Conservation (phyloP, 2,888 invertebrate species). For the Brenthis hecate region DNA sequence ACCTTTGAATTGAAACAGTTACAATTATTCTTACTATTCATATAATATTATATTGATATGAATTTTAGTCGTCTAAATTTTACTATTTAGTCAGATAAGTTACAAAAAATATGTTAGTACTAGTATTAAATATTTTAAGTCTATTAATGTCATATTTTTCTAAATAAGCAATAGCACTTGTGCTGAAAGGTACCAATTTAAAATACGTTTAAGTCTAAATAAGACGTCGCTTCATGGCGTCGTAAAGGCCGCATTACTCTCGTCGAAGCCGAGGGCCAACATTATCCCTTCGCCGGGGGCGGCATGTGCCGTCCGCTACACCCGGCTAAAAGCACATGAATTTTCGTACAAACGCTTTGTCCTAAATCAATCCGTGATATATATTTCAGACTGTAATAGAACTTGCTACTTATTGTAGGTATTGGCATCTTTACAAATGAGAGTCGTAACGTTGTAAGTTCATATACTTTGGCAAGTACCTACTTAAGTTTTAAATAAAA, state of each 20-base stretch:
- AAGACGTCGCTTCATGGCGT: conserved; percentile 74
- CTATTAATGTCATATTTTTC: background rate
- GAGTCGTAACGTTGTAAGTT: too few relatives aligned
- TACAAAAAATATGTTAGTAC: background rate
- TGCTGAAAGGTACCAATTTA: conserved; percentile 78
- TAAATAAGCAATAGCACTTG: conserved; percentile 57
- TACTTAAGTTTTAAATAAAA: too few relatives aligned
- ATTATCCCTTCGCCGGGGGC: conserved; percentile 70
- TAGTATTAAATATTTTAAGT: background rate
- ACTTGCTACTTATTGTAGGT: conserved; percentile 12
- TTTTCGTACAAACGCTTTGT: conserved; percentile 31
- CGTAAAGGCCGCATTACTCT: conserved; percentile 78
- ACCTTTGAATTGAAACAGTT: conserved; percentile 32
- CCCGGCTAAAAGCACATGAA: conserved; percentile 36
- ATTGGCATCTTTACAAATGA: too few relatives aligned
- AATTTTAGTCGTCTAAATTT: too few relatives aligned
- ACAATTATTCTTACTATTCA: background rate
- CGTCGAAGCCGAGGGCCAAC: conserved; percentile 68
- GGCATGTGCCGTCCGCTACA: conserved; percentile 48
- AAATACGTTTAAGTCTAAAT: conserved; percentile 71
- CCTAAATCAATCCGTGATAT: conserved; percentile 27
- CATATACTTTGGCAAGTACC: too few relatives aligned
- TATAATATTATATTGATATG: background rate
- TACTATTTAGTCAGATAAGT: too few relatives aligned
- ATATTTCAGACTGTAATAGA: conserved; percentile 19